Base-by-base conservation (phyloP, 2,797 vertebrate genomes). In the Sebastes aleutianus region DNA sequence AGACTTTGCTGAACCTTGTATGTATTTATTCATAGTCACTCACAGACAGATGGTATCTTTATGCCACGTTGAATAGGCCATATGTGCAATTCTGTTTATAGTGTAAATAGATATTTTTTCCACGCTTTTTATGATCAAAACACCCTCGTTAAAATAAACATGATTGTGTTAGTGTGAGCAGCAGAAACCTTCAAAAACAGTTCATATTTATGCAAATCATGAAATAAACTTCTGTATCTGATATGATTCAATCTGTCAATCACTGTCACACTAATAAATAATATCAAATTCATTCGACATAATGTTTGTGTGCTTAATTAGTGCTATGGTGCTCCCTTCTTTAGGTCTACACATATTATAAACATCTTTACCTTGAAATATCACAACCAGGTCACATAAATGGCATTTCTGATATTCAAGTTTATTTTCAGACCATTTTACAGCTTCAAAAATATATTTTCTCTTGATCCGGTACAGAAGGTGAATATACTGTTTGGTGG, bases 61-160 rank as follows among this genome's bases (percentile, higher is more conserved):
- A 73, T 70, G 43, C 75, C 71, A 79, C 32, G 71, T 1, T 77
- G 27, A 80, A 76, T 85, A 89, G 87, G 82, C 87, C 88, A 89
- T 72, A 78, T 70, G 92, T 95, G 92, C 91, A 94, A 94, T 95
- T 88, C 84, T 96, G 94, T 96, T 89, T 82, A 95, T 96, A 94
- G 76, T 96, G 95, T 96, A 96, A 91, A 96, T 76, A 77, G 62
- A 81, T 90, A 77, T 93, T 89, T 90, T 84, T 84, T 85, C 14
- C 58, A 74, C 9, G 14, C 29, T 87, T 83, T 86, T 91, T 81
- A 69, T 65, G 14, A 91, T 84, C 68, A 82, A 74, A 83, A 74
- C 56, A 83, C 58, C 54, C 57, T 67, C 32, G 4, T 77, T 58
- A 11, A 83, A 74, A 71, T 73, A 67, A 65, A 36, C 64, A 56